Conservation (phyloP, 1,140 invertebrate species). For the Drosophila tsacasi region DNA sequence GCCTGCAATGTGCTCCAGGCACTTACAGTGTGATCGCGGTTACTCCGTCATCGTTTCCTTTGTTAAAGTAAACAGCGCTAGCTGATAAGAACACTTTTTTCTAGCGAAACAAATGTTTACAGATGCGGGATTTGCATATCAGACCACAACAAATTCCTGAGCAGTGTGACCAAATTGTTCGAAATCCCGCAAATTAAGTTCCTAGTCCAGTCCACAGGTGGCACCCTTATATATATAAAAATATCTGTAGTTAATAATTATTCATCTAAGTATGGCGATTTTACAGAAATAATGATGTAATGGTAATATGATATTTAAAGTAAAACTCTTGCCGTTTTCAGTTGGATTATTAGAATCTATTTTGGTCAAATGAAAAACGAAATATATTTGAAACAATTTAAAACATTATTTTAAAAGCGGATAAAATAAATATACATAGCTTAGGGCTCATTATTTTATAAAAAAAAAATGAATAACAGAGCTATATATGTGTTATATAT, state of each 20-base stretch:
- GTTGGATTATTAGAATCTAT: too few relatives aligned
- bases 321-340: too few relatives aligned
- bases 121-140: not conserved
- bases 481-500: too few relatives aligned
- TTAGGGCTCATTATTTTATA: too few relatives aligned
- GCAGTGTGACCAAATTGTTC: not conserved
- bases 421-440: too few relatives aligned
- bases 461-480: too few relatives aligned
- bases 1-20: too few relatives aligned
- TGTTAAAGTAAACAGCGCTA: not conserved
- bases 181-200: not conserved
- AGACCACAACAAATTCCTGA: conserved; percentile 3
- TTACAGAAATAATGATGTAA: too few relatives aligned
- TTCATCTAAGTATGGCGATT: not conserved
- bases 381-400: too few relatives aligned
- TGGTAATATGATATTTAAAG: too few relatives aligned
- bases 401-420: too few relatives aligned
- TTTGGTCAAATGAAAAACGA: too few relatives aligned
- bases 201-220: not conserved
- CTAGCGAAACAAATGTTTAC: not conserved
- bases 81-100: not conserved
- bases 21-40: not conserved
- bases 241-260: not conserved
- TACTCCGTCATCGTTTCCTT: not conserved
- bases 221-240: not conserved